A percentile compares a stretch with the other conserved stretches of the same genome.
These are phyloP conservation scores for Xiphorhynchus erythropygius DNA, from an alignment of 2,797 vertebrate species.

Conservation along the genomic window DNA sequence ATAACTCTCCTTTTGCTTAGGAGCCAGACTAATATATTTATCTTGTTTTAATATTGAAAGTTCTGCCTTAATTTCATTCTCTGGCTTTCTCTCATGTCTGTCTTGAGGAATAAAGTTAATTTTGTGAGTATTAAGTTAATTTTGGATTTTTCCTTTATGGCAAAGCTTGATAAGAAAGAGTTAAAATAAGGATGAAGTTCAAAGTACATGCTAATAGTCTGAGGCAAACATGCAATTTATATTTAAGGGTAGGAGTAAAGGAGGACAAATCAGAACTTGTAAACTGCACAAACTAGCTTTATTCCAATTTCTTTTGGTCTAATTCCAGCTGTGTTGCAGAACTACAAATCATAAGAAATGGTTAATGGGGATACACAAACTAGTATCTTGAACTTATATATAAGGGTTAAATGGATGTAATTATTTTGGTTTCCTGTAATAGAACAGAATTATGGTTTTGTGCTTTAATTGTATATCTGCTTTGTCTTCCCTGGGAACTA, in stretches of 20 bases:
- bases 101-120: not conserved
- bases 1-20: not conserved
- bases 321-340: not conserved
- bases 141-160: not conserved
- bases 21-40: not conserved
- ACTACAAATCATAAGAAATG: not conserved
- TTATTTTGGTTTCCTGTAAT: not conserved
- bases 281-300: not conserved
- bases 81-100: not conserved
- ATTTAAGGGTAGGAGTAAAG: not conserved
- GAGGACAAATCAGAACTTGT: not conserved
- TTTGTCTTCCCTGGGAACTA: not conserved
- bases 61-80: not conserved
- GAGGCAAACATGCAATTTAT: not conserved
- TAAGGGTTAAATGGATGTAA: not conserved
- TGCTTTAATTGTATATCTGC: not conserved
- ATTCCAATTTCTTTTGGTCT: not conserved
- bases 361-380: not conserved
- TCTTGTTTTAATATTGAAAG: not conserved
- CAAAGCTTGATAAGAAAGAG: not conserved
- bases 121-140: not conserved
- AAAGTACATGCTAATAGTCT: not conserved
- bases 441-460: not conserved
- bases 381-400: not conserved
- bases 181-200: not conserved